phyloP scores from a whole-genome alignment of 2,797 vertebrate species.

The Phoebastria nigripes region DNA sequence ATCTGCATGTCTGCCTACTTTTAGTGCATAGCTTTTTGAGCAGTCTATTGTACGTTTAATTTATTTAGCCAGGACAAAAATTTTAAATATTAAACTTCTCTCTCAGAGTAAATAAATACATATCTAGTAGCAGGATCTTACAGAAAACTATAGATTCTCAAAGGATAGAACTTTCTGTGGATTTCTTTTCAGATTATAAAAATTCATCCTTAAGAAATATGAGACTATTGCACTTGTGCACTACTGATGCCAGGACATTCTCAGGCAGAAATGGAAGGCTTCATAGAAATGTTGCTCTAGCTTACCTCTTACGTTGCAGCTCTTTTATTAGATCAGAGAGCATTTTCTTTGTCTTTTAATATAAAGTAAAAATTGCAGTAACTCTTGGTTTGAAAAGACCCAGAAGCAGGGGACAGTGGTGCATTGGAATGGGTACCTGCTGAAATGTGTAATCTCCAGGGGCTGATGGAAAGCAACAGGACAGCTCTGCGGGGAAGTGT shows the following conservation, averaged over 20 bases:
- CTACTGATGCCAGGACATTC: too few species aligned
- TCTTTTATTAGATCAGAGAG: background rate
- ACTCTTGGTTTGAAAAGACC: background rate
- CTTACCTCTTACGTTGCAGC: background rate
- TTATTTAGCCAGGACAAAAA: background rate
- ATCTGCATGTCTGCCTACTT: background rate
- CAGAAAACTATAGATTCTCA: background rate
- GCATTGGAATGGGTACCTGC: background rate
- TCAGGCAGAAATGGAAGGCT: background rate
- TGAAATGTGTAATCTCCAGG: background rate
- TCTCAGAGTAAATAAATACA: background rate
- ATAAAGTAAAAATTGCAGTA: background rate
- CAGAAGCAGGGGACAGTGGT: background rate
- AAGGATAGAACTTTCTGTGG: background rate
- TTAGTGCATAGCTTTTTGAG: background rate
- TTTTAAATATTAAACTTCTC: background rate
- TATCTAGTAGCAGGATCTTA: background rate
- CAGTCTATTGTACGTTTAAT: background rate
- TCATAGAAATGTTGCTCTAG: background rate
- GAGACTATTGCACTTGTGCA: background rate
- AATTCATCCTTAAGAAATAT: background rate
- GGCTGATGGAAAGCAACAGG: background rate
- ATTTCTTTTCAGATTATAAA: background rate
- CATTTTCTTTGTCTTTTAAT: background rate
- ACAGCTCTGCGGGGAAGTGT: background rate